Conservation (phyloP, 2,888 invertebrate genomes). For the Drosophila mercatorum region DNA sequence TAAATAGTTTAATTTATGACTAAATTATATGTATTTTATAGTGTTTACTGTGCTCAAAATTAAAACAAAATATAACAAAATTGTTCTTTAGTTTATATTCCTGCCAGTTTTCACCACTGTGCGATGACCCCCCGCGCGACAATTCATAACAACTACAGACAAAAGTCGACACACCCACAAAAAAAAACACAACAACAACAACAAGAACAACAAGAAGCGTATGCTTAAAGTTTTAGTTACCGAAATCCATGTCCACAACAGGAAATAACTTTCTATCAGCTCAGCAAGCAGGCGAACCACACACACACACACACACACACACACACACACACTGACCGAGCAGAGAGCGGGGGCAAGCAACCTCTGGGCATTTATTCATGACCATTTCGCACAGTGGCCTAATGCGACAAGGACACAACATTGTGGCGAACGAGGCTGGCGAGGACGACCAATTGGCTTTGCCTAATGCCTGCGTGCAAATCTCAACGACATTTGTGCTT, state of each 20-base stretch:
- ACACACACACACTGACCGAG: constrained; percentile 17
- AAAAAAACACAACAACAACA: constrained; percentile 19
- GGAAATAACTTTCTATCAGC: constrained; percentile 41
- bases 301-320: constrained; percentile 28
- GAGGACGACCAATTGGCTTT: constrained; percentile 73
- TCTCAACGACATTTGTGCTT: constrained; percentile 69
- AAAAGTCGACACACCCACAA: constrained; percentile 25
- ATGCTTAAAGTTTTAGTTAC: constrained; percentile 72
- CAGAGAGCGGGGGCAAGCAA: constrained; percentile 22
- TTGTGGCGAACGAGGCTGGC: constrained; percentile 37
- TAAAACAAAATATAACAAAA: too few species aligned
- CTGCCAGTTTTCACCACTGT: background rate
- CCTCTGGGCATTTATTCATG: constrained; percentile 73
- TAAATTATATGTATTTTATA: background rate
- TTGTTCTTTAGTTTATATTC: too few species aligned
- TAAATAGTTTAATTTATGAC: too few species aligned
- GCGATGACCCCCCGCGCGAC: background rate
- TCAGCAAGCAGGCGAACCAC: constrained; percentile 18
- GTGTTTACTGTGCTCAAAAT: too few species aligned
- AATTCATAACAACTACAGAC: constrained; percentile 20
- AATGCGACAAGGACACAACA: constrained; percentile 50
- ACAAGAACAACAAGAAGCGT: constrained; percentile 48
- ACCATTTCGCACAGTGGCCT: constrained; percentile 53
- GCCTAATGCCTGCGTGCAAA: constrained; percentile 75
- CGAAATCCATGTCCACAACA: constrained; percentile 49